Base-by-base conservation (phyloP, 2,888 invertebrate species). In the Erebia palarica region DNA sequence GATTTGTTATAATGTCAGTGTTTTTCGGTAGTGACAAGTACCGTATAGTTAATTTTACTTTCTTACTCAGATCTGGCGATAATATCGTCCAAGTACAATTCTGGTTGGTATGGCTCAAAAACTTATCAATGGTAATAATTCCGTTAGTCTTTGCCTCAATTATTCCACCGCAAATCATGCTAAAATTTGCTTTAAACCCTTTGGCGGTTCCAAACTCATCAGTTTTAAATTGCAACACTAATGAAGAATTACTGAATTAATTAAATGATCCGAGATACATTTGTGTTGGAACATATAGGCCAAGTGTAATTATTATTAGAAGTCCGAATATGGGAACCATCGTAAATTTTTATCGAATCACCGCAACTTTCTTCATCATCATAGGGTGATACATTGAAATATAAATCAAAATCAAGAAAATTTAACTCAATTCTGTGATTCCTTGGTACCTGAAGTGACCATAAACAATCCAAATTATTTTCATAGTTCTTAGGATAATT, bases 401-500 rank as follows among this genome's bases (percentile, higher is more conserved):
- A 95, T 79, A 96, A 94, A 78, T 83, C 93, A 73, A 98, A 90
- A 78, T 97, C 96, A 8, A 93, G 82, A 80, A 98, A 95, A 8
- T 94, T 94, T 0, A 98, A 82, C 75, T 95, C 94, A 27, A 98
- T 94, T 1, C 95, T 90, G 82, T 97, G 96, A 87, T 95, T 93
- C 72, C 84, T 81, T 61, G 96, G 94, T 1, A 97, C 95, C 59
- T 91, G 88, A 71, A 99, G 95, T 13, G 94, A 84, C 97, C 98
- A 99, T 68, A 95, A 94, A 82, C 99, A 99, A 75, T 96, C 94
- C 70, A 96, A 93, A 79, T 95, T 94, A 63, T 91, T 86, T 1
- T 96, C 96, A 89, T 98, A 98, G 80, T 96, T 95, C 69, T 94
- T 86, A 0, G 99, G 99, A 88, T 97, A 99, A 82, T 97, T 97